A percentile compares a stretch with the other conserved stretches of the same genome.
phyloP scores from a whole-genome alignment of 2,113 vertebrate species.

The Rhynchomys soricoides region DNA sequence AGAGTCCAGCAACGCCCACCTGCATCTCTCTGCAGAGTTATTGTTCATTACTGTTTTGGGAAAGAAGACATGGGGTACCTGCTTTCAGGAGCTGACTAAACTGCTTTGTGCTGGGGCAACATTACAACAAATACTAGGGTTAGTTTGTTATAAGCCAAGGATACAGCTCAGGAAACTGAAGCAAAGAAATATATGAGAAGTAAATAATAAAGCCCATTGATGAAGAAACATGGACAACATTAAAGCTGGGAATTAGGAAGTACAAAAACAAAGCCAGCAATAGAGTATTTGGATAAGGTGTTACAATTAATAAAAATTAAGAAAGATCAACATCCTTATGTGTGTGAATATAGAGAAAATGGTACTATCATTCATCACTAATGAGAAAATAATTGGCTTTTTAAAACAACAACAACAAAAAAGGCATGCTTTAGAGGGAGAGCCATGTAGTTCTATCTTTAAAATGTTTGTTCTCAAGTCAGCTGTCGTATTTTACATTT shows the following conservation, averaged over 20 bases:
- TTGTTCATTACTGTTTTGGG: not conserved
- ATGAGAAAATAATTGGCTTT: not conserved
- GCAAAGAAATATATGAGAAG: constrained; percentile 37
- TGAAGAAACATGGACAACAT: constrained; percentile 30
- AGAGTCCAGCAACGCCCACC: not conserved
- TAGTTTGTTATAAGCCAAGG: not conserved
- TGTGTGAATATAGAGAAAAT: not conserved
- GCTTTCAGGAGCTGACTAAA: constrained; percentile 19
- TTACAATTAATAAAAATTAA: constrained; percentile 32
- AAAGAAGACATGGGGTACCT: not conserved
- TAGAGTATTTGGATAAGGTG: not conserved
- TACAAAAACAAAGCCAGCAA: constrained; percentile 12
- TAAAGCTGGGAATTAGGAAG: constrained; percentile 23
- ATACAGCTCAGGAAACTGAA: not conserved
- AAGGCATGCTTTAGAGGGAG: not conserved
- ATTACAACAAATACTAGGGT: not conserved
- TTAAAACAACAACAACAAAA: too few relatives aligned
- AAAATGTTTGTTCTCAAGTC: constrained; percentile 32
- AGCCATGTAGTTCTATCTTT: not conserved
- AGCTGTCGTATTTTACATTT: not conserved
- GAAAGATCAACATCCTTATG: not conserved
- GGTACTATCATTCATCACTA: not conserved
- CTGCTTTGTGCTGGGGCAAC: not conserved
- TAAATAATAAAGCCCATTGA: not conserved
- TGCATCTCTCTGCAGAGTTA: not conserved